Conservation (phyloP, 2,888 invertebrate genomes). For the Chironomus riparius region DNA sequence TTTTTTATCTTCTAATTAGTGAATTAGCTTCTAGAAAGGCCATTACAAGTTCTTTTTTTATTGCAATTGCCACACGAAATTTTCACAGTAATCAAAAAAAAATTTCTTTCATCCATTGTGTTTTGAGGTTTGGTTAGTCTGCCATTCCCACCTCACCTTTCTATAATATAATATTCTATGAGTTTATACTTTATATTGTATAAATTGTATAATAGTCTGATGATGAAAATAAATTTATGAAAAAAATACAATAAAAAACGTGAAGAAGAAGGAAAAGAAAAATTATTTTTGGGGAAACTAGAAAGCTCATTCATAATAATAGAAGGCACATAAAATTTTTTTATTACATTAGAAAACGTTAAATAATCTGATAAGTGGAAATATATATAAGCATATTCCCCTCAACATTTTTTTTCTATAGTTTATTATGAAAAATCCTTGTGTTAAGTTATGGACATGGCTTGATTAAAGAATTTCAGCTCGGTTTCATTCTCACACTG, state of each 20-base stretch:
- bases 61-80: background rate
- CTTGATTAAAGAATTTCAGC: conserved; percentile 11
- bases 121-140: background rate
- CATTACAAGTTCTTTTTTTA: conserved; percentile 2
- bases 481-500: background rate
- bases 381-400: background rate
- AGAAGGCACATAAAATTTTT: background rate
- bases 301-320: conserved; percentile 12
- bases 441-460: background rate
- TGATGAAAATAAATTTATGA: background rate
- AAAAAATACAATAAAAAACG: background rate
- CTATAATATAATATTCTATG: no score
- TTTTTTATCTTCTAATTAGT: background rate
- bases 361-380: conserved; percentile 11
- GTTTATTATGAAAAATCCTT: no score
- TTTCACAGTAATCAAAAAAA: background rate
- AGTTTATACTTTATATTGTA: no score
- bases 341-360: conserved; percentile 1
- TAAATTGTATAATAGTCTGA: background rate
- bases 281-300: background rate
- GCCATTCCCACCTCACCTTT: background rate
- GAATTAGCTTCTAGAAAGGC: background rate
- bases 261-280: background rate
- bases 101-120: background rate
- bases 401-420: background rate